These are phyloP conservation scores for Oegoconia quadripuncta DNA, from an alignment of 2,888 invertebrate genomes.

Conservation along the genomic window DNA sequence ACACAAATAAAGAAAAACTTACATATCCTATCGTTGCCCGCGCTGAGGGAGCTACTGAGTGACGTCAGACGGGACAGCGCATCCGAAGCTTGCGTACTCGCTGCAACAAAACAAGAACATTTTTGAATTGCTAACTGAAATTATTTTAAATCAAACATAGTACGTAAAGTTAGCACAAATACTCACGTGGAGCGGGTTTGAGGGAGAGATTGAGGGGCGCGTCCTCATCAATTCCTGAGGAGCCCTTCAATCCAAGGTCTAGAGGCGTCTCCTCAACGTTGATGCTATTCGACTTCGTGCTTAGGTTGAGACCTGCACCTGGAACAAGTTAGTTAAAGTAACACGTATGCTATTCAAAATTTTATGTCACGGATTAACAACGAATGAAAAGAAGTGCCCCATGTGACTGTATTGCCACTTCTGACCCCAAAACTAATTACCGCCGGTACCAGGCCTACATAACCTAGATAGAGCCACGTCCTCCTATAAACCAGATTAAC, in stretches of 20 bases:
- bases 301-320: conserved; percentile 66
- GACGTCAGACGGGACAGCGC: conserved; percentile 78
- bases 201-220: conserved; percentile 90
- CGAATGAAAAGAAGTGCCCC: no score
- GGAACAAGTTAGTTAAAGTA: conserved; percentile 16
- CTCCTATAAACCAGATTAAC: no score
- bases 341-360: no score
- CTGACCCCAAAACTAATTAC: no score
- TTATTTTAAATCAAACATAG: neutral
- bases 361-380: no score
- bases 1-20: no score
- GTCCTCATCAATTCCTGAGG: conserved; percentile 79
- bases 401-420: no score
- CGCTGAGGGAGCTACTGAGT: conserved; percentile 75
- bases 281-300: conserved; percentile 50
- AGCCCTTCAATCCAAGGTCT: conserved; percentile 61
- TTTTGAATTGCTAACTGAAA: neutral
- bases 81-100: conserved; percentile 64
- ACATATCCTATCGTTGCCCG: conserved; percentile 70
- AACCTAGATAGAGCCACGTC: no score
- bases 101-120: conserved; percentile 31
- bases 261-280: conserved; percentile 65
- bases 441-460: no score
- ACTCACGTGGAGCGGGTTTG: conserved; percentile 81
- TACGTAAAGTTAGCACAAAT: no score